These are phyloP conservation scores for Phodopus roborovskii DNA, from an alignment of 2,113 vertebrate genomes.

Conservation along the genomic window DNA sequence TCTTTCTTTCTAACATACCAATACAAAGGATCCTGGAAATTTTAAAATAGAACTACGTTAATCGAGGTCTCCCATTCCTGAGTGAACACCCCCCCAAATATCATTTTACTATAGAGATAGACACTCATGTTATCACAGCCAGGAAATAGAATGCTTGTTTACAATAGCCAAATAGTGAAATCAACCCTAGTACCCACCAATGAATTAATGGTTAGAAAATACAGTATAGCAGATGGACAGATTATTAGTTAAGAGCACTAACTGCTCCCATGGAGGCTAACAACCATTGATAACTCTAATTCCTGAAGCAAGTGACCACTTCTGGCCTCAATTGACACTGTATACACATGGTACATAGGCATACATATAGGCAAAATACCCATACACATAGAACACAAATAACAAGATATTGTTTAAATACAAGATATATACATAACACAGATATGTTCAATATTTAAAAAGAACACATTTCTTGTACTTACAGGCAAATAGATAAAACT, in stretches of 20 bases:
- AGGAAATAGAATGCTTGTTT: background rate
- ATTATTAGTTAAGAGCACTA: too few species aligned
- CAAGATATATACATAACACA: background rate
- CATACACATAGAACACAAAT: background rate
- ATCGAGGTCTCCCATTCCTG: background rate
- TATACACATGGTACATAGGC: too few species aligned
- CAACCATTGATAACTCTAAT: too few species aligned
- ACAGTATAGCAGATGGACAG: too few species aligned
- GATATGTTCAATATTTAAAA: background rate
- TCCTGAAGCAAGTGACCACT: too few species aligned
- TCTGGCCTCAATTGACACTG: too few species aligned
- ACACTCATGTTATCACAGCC: background rate
- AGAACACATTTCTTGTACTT: background rate
- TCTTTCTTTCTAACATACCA: conserved; percentile 9
- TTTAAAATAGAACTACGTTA: background rate
- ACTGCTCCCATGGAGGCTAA: too few species aligned
- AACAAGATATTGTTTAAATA: too few species aligned
- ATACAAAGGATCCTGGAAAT: background rate
- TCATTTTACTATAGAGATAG: background rate
- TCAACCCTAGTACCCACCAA: background rate
- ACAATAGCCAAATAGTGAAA: background rate
- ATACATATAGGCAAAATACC: too few species aligned
- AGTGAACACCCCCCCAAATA: background rate
- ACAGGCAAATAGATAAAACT: background rate
- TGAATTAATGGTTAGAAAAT: background rate